A percentile compares a stretch with the other conserved stretches of the same genome.
Evolutionary conservation across 1,140 invertebrate genomes (phyloP).

Genomic region (Drosophila lini): DNA sequence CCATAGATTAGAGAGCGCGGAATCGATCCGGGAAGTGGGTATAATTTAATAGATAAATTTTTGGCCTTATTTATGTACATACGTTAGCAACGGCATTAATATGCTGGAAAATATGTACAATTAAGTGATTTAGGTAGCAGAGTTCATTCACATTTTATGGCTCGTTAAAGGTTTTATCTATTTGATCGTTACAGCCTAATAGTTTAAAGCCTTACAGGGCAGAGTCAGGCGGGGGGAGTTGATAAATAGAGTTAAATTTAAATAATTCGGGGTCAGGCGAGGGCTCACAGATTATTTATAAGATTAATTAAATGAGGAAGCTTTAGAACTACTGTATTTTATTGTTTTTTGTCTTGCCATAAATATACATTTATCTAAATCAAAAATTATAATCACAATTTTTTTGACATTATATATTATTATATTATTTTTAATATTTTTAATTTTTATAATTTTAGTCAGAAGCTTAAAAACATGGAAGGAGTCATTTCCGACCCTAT

Average conservation of each 20-base stretch:
- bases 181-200: conserved; percentile 17
- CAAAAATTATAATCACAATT: too few species aligned
- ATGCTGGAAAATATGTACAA: background rate
- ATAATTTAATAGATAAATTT: conserved; percentile 19
- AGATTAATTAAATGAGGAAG: too few species aligned
- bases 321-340: too few species aligned
- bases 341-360: too few species aligned
- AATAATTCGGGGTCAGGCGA: background rate
- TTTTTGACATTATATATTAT: too few species aligned
- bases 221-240: background rate
- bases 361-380: too few species aligned
- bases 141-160: conserved; percentile 23
- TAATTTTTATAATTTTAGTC: too few species aligned
- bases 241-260: too few species aligned
- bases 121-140: background rate
- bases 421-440: too few species aligned
- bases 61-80: background rate
- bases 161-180: background rate
- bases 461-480: too few species aligned
- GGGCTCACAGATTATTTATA: background rate
- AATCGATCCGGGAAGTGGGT: conserved; percentile 19
- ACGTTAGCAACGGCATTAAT: background rate
- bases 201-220: background rate
- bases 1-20: conserved; percentile 6
- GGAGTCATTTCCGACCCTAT: too few species aligned